Evolutionary conservation across 2,113 vertebrate genomes (phyloP).

Genomic region (Sphyrna mokarran): DNA sequence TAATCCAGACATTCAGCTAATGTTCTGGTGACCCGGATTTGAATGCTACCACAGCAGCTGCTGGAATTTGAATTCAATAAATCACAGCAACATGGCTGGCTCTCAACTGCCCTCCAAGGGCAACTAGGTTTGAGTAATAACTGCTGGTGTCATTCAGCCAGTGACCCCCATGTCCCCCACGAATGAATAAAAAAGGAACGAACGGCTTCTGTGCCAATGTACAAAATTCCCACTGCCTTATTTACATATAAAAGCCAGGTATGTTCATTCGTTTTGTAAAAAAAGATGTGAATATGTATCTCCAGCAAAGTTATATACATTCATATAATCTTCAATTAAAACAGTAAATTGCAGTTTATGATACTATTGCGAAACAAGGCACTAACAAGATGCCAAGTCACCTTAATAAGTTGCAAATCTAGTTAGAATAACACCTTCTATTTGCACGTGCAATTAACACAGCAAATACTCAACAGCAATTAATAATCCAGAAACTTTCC

Average conservation of each 20-base stretch:
- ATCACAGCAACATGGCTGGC: no score
- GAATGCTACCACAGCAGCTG: no score
- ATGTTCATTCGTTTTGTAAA: neutral
- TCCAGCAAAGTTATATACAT: neutral
- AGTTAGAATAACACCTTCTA: neutral
- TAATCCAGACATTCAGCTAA: no score
- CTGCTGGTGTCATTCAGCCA: no score
- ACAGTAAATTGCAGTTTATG: neutral
- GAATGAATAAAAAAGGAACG: no score
- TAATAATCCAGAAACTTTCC: neutral
- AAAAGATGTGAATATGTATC: neutral
- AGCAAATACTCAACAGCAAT: neutral
- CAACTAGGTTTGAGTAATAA: no score
- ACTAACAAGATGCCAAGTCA: neutral
- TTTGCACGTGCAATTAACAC: neutral
- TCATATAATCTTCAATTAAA: conserved; percentile 16
- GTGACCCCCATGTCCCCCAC: no score
- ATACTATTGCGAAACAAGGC: neutral
- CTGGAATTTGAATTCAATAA: no score
- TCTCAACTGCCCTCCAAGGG: no score
- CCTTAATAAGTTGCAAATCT: neutral
- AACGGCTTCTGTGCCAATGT: neutral
- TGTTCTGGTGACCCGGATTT: no score
- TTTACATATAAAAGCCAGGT: neutral
- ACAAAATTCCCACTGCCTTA: neutral